Percentiles rank a stretch among this genome's conserved stretches.
These are phyloP conservation scores for Cathartes aura DNA, from an alignment of 2,113 vertebrate genomes.

Conservation along the genomic window DNA sequence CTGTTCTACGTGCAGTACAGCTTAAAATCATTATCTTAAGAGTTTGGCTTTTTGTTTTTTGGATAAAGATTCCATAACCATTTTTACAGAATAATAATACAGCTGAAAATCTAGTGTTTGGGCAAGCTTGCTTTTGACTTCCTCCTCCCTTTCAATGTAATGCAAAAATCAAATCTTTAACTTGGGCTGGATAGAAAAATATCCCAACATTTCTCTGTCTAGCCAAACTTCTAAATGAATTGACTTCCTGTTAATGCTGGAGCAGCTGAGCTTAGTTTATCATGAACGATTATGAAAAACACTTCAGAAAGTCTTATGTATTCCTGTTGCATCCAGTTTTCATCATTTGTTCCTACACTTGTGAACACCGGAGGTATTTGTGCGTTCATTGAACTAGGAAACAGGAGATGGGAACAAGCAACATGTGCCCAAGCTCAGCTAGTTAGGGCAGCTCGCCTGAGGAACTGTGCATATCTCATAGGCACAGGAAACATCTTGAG, in stretches of 20 bases:
- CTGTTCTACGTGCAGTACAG: background rate
- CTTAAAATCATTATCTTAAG: background rate
- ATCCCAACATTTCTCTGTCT: background rate
- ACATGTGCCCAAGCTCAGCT: accelerated
- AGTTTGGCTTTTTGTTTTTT: background rate
- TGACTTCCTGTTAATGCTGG: background rate
- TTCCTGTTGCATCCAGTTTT: background rate
- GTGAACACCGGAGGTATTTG: background rate
- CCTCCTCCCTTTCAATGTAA: background rate
- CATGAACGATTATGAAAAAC: background rate
- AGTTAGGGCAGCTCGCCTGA: background rate
- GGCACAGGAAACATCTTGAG: background rate
- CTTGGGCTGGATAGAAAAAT: background rate
- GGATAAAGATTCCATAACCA: background rate
- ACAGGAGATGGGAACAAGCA: background rate
- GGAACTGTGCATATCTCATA: background rate
- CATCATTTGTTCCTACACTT: background rate
- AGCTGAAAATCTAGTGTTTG: background rate
- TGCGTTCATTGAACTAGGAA: background rate
- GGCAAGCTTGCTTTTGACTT: background rate
- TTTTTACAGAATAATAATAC: background rate
- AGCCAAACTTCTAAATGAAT: background rate
- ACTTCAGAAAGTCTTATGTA: background rate
- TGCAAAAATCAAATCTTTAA: background rate
- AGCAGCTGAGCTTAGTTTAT: constrained; percentile 14